Conservation (phyloP, 2,888 invertebrate genomes). For the Sinhomidia bicolor region DNA sequence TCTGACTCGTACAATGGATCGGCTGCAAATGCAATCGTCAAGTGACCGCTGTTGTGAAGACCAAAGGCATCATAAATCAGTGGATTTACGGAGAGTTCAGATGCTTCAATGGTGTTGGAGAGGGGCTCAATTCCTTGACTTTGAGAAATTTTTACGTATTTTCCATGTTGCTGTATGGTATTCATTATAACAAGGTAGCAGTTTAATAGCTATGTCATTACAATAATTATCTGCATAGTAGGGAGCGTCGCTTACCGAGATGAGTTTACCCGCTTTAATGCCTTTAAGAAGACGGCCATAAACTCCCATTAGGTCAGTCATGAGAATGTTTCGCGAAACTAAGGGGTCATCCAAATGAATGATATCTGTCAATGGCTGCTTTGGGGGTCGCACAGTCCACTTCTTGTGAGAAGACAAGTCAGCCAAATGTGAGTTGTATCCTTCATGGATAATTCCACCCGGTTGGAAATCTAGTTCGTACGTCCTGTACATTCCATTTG, state of each 20-base stretch:
- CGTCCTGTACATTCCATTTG: slow-evolving; percentile 57
- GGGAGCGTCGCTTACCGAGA: slow-evolving; percentile 39
- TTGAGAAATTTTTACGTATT: slow-evolving; percentile 22
- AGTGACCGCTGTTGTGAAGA: slow-evolving; percentile 67
- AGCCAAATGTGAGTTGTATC: slow-evolving; percentile 70
- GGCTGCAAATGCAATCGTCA: slow-evolving; percentile 49
- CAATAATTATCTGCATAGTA: background rate
- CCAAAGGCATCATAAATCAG: slow-evolving; percentile 84
- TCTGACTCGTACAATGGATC: slow-evolving; percentile 55
- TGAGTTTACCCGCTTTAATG: slow-evolving; percentile 61
- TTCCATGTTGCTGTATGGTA: slow-evolving; percentile 55
- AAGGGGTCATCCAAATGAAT: slow-evolving; percentile 63
- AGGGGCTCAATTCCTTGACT: slow-evolving; percentile 82
- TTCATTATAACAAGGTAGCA: background rate
- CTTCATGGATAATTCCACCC: slow-evolving; percentile 54
- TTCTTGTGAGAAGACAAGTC: slow-evolving; percentile 58
- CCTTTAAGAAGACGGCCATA: slow-evolving; percentile 46
- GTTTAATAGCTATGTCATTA: background rate
- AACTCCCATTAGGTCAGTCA: slow-evolving; percentile 23
- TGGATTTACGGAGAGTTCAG: slow-evolving; percentile 80
- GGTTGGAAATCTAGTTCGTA: slow-evolving; percentile 37
- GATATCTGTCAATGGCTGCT: slow-evolving; percentile 52
- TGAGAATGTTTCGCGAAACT: slow-evolving; percentile 46
- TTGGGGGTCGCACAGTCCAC: slow-evolving; percentile 55
- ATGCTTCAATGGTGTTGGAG: slow-evolving; percentile 91